Conservation (phyloP, 1,140 invertebrate species). For the Orchesella cincta region DNA sequence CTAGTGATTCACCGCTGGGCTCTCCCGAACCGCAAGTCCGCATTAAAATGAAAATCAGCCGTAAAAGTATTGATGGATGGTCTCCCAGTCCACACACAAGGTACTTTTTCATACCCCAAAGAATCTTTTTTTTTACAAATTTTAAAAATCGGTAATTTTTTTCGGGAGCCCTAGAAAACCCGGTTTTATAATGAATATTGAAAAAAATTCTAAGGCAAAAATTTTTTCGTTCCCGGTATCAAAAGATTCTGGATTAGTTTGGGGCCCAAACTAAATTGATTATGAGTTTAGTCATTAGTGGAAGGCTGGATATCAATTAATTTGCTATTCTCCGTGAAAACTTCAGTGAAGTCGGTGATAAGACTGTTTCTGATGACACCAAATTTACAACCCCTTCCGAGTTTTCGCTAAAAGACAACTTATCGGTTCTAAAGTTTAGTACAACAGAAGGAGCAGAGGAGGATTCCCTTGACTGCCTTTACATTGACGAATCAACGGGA, state of each 20-base stretch:
- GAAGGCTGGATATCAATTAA: too few relatives aligned
- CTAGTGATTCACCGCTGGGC: background rate
- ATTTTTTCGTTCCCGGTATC: too few relatives aligned
- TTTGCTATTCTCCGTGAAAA: too few relatives aligned
- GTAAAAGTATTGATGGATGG: conserved; percentile 18
- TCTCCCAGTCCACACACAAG: background rate
- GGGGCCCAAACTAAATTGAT: too few relatives aligned
- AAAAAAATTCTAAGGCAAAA: too few relatives aligned
- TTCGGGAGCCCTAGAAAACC: too few relatives aligned
- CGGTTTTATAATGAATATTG: too few relatives aligned
- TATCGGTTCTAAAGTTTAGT: too few relatives aligned
- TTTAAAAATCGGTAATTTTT: too few relatives aligned
- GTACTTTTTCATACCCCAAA: background rate
- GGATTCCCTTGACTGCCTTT: conserved; percentile 14
- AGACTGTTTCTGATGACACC: background rate
- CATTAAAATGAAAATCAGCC: conserved; percentile 19
- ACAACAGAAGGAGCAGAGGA: background rate
- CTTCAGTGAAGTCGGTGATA: too few relatives aligned
- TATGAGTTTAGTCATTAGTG: background rate
- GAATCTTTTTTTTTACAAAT: background rate
- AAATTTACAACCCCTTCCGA: conserved; percentile 10
- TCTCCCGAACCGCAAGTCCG: background rate
- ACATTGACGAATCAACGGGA: conserved; percentile 2
- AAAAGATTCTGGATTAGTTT: too few relatives aligned
- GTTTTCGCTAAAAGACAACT: too few relatives aligned